phyloP scores from a whole-genome alignment of 1,140 invertebrate species.

The Danaus melanippus region DNA sequence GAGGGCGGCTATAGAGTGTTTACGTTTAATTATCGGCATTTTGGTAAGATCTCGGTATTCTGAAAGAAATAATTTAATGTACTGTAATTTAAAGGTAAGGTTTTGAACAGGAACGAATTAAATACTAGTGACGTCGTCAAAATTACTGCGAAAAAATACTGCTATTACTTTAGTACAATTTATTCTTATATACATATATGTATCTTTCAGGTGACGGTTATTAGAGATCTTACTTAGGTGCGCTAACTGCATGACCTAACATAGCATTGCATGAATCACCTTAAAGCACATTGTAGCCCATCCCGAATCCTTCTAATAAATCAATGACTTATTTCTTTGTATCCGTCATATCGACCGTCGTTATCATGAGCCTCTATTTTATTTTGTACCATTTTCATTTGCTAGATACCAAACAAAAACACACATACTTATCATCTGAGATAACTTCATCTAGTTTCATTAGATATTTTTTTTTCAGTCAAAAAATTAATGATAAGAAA shows the following conservation, averaged over 20 bases:
- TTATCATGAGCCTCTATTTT: not conserved
- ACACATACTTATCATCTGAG: not conserved
- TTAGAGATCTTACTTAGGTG: constrained; percentile 55
- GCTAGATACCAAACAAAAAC: not conserved
- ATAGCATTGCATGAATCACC: constrained; percentile 56
- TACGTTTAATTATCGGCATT: constrained; percentile 30
- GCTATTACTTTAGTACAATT: too few species aligned
- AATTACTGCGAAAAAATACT: too few species aligned
- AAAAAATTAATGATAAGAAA: constrained; percentile 7
- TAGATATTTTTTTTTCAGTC: not conserved
- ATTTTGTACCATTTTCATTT: not conserved
- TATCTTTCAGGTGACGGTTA: constrained; percentile 16
- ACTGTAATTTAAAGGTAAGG: too few species aligned
- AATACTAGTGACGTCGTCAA: too few species aligned
- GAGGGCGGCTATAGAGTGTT: constrained; percentile 51
- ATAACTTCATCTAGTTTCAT: constrained; percentile 1
- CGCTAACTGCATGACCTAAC: constrained; percentile 50
- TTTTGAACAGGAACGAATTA: too few species aligned
- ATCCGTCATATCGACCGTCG: constrained; percentile 10
- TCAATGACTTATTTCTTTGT: constrained; percentile 12
- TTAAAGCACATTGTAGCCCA: constrained; percentile 46
- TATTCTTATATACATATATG: not conserved
- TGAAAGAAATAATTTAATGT: too few species aligned
- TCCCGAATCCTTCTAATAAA: constrained; percentile 50
- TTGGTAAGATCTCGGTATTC: constrained; percentile 51